Evolutionary conservation across 2,113 vertebrate species (phyloP), one percentile per base, ranked within the genome.

Genomic region (Struthio camelus): DNA sequence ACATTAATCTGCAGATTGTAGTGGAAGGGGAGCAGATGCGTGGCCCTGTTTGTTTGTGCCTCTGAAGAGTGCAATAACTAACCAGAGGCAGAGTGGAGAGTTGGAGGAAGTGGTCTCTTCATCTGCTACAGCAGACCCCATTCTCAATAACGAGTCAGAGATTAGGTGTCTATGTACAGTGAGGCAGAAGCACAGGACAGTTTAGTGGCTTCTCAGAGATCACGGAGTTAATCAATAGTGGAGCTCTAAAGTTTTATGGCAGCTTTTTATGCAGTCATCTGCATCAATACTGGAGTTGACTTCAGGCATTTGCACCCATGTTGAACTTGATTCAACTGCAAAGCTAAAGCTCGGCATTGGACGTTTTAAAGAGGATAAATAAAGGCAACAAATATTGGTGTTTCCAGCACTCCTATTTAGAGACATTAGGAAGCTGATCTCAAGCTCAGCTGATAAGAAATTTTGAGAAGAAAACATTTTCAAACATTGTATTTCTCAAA

Each of bases 401-500:
- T 28, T 85, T 85, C 69, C 32, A 84, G 32, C n/a, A 22, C 80
- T 89, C n/a, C 20, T 65, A 7, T 54, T 80, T 22, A 69, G 66
- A 87, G 32, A 28, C 27, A 58, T 78, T 4, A 83, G 71, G 75
- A 93, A 83, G 46, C 32, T 80, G 85, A 53, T 69, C 32, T 44
- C 66, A 69, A 64, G 15, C 27, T 86, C 54, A 59, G 34, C 44
- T 88, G 64, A 71, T 59, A 40, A 0, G 3, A 94, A 93, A 66
- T 36, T 77, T 87, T 59, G 62, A 80, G 83, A 87, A 70, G 84
- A 93, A 66, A 91, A 50, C 48, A 4, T 67, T 94, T 95, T 86
- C 22, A 42, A 22, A 64, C 67, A 61, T 2, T 40, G 30, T 87
- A 38, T 90, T 92, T 58, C 42, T 81, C 38, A 59, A 56, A 75